These are phyloP conservation scores for Gasterosteus nipponicus DNA, from an alignment of 2,113 vertebrate genomes.

Conservation along the genomic window DNA sequence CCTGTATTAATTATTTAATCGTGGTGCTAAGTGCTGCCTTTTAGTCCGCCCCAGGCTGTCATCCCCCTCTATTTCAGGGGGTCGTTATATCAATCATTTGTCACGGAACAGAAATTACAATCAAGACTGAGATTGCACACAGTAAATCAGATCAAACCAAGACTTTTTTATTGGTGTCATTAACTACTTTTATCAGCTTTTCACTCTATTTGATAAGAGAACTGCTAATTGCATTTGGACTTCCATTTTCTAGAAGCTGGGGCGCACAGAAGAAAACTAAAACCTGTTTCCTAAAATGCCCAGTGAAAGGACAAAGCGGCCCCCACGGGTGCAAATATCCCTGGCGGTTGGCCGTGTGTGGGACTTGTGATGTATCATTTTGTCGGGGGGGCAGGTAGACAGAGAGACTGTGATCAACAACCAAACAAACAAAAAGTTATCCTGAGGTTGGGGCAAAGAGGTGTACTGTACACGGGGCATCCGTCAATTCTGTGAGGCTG, in stretches of 20 bases:
- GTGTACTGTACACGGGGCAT: constrained; percentile 72
- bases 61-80: constrained; percentile 74
- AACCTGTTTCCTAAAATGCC: constrained; percentile 3
- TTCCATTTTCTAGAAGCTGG: constrained; percentile 13
- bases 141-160: constrained; percentile 62
- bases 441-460: constrained; percentile 64
- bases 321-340: constrained; percentile 30
- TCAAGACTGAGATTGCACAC: constrained; percentile 55
- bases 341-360: constrained; percentile 43
- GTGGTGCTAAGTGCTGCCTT: constrained; percentile 81
- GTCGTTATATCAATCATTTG: constrained; percentile 77
- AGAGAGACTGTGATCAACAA: constrained; percentile 79
- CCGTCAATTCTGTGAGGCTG: constrained; percentile 74
- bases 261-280: not conserved
- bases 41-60: constrained; percentile 75
- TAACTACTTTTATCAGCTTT: constrained; percentile 62
- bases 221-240: constrained; percentile 61
- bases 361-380: constrained; percentile 70
- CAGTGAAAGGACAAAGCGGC: constrained; percentile 39
- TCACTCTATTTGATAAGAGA: constrained; percentile 57
- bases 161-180: constrained; percentile 61
- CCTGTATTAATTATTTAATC: constrained; percentile 85
- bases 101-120: constrained; percentile 69
- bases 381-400: constrained; percentile 69
- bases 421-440: constrained; percentile 71